These are phyloP conservation scores for Ophioninae sp. DNA, from an alignment of 2,888 invertebrate species.

Conservation along the genomic window DNA sequence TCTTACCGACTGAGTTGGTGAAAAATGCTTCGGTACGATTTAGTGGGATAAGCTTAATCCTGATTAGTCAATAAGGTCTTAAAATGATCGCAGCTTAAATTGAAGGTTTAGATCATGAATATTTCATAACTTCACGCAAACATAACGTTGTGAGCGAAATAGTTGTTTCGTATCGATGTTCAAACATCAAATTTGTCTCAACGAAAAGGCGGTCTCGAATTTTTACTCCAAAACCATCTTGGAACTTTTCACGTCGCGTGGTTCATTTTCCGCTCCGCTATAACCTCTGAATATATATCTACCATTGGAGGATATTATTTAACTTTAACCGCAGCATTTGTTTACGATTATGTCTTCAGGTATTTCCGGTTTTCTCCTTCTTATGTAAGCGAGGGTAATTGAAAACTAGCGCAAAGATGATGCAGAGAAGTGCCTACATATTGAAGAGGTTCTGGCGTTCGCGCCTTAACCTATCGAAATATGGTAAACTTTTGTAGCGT, in stretches of 20 bases:
- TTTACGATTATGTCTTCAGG: not conserved
- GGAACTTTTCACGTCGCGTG: not conserved
- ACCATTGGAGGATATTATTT: not conserved
- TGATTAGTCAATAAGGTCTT: no score
- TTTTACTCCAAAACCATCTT: not conserved
- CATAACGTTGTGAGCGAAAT: no score
- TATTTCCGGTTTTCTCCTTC: not conserved
- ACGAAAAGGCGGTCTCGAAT: no score
- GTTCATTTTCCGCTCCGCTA: not conserved
- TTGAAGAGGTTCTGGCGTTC: constrained; percentile 37
- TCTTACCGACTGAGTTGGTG: no score
- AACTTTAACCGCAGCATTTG: not conserved
- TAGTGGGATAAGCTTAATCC: no score
- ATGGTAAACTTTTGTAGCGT: constrained; percentile 52
- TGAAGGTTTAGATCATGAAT: no score
- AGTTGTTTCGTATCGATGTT: no score
- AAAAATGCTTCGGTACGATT: no score
- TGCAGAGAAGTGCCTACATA: constrained; percentile 27
- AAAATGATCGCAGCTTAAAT: no score
- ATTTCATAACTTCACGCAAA: no score
- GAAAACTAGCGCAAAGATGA: constrained; percentile 12
- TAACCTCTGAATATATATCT: not conserved
- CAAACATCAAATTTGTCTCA: no score
- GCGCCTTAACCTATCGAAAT: constrained; percentile 22
- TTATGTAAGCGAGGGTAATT: not conserved